Evolutionary conservation across 2,797 vertebrate genomes (phyloP), one percentile per base, ranked within the genome.

Genomic region (Gadopsis bispinosus): DNA sequence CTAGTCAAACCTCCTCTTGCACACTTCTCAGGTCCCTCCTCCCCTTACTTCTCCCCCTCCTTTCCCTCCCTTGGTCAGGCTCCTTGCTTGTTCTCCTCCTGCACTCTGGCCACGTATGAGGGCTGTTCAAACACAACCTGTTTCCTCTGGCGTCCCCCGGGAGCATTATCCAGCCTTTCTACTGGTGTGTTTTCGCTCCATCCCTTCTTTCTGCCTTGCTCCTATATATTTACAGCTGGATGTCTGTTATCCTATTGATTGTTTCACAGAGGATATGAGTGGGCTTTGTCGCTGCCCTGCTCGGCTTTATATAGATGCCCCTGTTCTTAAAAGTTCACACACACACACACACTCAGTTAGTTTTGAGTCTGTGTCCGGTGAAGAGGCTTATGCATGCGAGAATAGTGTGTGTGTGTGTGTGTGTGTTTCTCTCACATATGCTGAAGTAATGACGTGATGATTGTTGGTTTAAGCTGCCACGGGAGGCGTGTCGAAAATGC

Each of bases 61-160:
- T 66, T 55, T 63, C 63, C 61, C 19, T 4, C 35, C 19, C 79
- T 79, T 59, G 51, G 77, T 84, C 48, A 69, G 58, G 75, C 77
- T 72, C 65, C 72, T 73, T 60, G 59, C 75, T 67, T 75, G 81
- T 80, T 73, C 79, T 70, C 61, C 68, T 83, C 58, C 78, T 39
- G 76, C 79, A 81, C 74, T 76, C 67, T 51, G 79, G 83, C 83
- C 82, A 87, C 75, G 82, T 83, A 85, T 41, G 83, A 92, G 77
- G 80, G 77, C 87, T 90, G 91, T 88, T 92, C 87, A 91, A 93
- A 92, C 90, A 91, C 89, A 94, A 93, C 91, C 94, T 93, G 92
- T 93, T 94, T 95, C 93, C 94, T 94, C 87, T 85, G 76, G 78
- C 58, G 2, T 75, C 93, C 73, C 77, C 41, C 0, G 86, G 81